Conservation (phyloP, 1,140 invertebrate genomes). For the Drosophila serrata region DNA sequence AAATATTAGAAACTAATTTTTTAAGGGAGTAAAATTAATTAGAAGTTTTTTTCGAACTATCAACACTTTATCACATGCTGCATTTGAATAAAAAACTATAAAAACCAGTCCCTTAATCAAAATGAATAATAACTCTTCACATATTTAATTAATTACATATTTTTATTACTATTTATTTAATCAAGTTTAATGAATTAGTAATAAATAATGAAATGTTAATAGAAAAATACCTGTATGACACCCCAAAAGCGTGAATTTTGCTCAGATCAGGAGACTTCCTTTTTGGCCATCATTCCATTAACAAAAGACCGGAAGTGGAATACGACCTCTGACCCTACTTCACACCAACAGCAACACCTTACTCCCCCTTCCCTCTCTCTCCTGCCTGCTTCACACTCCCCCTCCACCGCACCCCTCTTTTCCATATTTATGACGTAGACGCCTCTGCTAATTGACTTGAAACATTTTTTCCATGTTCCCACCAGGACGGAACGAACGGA, state of each 20-base stretch:
- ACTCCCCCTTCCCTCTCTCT: no score
- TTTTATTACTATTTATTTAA: neutral
- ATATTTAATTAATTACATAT: neutral
- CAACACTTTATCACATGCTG: neutral
- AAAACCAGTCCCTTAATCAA: neutral
- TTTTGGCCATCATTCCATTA: conserved; percentile 46
- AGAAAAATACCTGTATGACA: neutral
- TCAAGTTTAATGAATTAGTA: neutral
- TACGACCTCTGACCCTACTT: conserved; percentile 27
- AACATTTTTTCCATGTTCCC: conserved; percentile 33
- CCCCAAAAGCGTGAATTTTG: neutral
- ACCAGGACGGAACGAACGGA: conserved; percentile 1
- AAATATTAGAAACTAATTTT: neutral
- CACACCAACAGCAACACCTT: neutral
- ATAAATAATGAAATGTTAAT: neutral
- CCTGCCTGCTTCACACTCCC: neutral
- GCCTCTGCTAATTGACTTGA: conserved; percentile 41
- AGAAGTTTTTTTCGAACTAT: neutral
- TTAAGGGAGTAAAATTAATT: neutral
- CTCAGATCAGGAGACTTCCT: neutral
- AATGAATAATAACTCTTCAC: no score
- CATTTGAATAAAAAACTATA: neutral
- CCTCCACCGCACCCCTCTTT: neutral
- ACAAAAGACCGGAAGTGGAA: conserved; percentile 32
- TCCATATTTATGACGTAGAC: conserved; percentile 34